Conservation (phyloP, 2,888 invertebrate species). For the Tillus elongatus region DNA sequence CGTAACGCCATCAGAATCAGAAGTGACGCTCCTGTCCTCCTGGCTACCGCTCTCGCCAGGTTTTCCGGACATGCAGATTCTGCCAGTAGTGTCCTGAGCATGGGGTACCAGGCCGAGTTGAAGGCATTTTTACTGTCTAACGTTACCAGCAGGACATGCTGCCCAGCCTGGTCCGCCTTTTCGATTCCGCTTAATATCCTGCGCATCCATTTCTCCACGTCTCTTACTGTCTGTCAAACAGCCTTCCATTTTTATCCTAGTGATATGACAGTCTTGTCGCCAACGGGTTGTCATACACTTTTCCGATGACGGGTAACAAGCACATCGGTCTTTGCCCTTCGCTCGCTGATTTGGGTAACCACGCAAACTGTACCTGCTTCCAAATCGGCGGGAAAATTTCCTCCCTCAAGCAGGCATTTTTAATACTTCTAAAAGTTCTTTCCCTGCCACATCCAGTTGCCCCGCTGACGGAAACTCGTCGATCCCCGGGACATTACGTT, state of each 20-base stretch:
- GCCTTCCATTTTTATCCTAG: conserved; percentile 16
- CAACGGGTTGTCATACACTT: too few relatives aligned
- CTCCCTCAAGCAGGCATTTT: too few relatives aligned
- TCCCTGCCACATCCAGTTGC: too few relatives aligned
- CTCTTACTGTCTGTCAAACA: conserved; percentile 21
- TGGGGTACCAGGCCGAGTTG: too few relatives aligned
- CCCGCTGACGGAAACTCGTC: too few relatives aligned
- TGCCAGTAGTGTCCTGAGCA: conserved; percentile 11
- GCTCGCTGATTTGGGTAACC: conserved; percentile 26
- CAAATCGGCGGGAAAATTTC: conserved; percentile 20
- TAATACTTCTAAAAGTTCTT: too few relatives aligned
- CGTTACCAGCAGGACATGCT: too few relatives aligned
- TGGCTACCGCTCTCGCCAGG: not conserved
- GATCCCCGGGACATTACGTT: too few relatives aligned
- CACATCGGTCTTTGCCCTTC: too few relatives aligned
- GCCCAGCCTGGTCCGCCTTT: too few relatives aligned
- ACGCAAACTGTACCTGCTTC: conserved; percentile 21
- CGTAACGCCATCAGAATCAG: not conserved
- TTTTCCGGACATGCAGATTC: not conserved
- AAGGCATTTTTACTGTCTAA: conserved; percentile 14
- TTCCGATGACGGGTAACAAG: too few relatives aligned
- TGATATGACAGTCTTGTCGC: conserved; percentile 19
- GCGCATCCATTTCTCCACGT: conserved; percentile 23
- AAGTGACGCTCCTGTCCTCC: conserved; percentile 4
- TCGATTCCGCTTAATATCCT: conserved; percentile 17